Evolutionary conservation across 2,888 invertebrate genomes (phyloP).

Genomic region (Eristalinus sepulchralis): DNA sequence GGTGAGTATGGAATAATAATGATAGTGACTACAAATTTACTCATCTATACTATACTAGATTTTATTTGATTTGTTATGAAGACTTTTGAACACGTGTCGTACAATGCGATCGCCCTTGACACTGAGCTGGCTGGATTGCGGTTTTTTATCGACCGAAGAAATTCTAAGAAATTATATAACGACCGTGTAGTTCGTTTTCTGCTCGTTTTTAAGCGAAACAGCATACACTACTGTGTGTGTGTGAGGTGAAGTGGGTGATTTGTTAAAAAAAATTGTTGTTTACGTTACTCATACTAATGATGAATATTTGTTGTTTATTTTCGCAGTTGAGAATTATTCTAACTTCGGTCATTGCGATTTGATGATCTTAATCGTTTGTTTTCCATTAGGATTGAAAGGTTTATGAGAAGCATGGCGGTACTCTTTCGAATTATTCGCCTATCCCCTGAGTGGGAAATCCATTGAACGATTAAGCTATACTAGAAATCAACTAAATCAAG

Average conservation of each 20-base stretch:
- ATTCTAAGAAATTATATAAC: conserved; percentile 42
- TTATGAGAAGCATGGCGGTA: too few relatives aligned
- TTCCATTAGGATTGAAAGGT: too few relatives aligned
- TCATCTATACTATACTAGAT: not conserved
- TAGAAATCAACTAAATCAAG: too few relatives aligned
- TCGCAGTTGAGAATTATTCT: not conserved
- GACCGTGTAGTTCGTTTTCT: conserved; percentile 10
- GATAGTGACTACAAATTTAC: conserved; percentile 11
- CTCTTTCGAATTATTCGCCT: too few relatives aligned
- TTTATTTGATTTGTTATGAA: conserved; percentile 20
- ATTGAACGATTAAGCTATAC: too few relatives aligned
- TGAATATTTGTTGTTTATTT: not conserved
- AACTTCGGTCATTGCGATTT: not conserved
- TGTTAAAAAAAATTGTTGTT: conserved; percentile 17
- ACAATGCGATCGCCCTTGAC: conserved; percentile 58
- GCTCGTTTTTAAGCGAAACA: conserved; percentile 3
- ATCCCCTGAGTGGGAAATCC: too few relatives aligned
- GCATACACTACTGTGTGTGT: too few relatives aligned
- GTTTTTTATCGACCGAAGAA: conserved; percentile 34
- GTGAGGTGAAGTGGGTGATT: not conserved
- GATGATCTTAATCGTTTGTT: not conserved
- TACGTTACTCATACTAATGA: not conserved
- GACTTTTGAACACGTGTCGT: conserved; percentile 53
- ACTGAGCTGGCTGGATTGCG: conserved; percentile 37
- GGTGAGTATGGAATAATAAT: not conserved